Evolutionary conservation across 1,140 invertebrate species (phyloP).

Genomic region (Trichogramma pretiosum): DNA sequence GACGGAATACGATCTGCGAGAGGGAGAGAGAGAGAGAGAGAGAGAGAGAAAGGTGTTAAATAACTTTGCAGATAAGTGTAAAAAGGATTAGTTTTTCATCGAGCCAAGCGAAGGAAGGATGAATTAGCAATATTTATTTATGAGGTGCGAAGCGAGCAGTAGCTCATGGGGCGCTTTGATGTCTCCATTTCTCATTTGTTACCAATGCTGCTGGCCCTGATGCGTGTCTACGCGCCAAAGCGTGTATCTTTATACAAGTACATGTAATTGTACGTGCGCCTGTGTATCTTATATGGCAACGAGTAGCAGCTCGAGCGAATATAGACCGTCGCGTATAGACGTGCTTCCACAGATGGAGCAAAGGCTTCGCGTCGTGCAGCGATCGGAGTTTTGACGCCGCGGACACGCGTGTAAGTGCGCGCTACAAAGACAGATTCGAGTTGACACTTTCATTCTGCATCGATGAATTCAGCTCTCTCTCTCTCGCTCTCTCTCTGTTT

Average conservation of each 20-base stretch:
- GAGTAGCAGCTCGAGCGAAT: not conserved
- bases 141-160: not conserved
- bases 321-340: not conserved
- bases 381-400: not conserved
- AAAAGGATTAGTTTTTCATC: too few relatives aligned
- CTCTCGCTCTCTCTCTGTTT: constrained; percentile 2
- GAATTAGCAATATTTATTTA: constrained; percentile 15
- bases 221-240: too few relatives aligned
- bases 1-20: too few relatives aligned
- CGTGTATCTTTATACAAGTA: too few relatives aligned
- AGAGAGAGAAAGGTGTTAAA: too few relatives aligned
- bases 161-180: not conserved
- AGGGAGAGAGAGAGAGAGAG: too few relatives aligned
- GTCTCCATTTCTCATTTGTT: constrained; percentile 5
- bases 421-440: constrained; percentile 3
- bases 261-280: not conserved
- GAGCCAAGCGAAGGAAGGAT: too few relatives aligned
- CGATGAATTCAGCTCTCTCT: too few relatives aligned
- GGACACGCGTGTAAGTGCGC: constrained; percentile 7
- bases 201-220: not conserved
- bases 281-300: not conserved
- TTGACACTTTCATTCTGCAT: constrained; percentile 14
- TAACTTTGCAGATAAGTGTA: too few relatives aligned
- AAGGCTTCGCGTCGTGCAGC: too few relatives aligned
- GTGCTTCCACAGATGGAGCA: too few relatives aligned